These are phyloP conservation scores for Heliconius erato DNA, from an alignment of 2,888 invertebrate species.

Conservation along the genomic window DNA sequence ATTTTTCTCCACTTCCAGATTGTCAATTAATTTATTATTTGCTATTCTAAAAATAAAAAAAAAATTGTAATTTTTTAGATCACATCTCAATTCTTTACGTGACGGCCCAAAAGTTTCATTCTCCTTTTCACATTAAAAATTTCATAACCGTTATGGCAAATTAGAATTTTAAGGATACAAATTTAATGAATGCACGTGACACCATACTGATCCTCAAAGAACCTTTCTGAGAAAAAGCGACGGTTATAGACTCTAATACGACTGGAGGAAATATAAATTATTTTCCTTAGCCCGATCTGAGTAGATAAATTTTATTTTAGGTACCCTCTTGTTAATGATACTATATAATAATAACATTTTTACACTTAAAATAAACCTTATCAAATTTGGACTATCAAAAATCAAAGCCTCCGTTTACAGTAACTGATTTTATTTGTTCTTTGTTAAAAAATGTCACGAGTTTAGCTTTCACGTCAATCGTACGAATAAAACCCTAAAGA, in stretches of 20 bases:
- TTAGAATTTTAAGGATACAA: background rate
- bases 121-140: constrained; percentile 2
- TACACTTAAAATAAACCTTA: background rate
- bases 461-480: background rate
- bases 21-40: no score
- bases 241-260: background rate
- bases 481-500: background rate
- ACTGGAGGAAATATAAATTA: no score
- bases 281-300: no score
- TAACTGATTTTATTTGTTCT: background rate
- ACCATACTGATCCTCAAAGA: background rate
- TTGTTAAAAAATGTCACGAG: constrained; percentile 1
- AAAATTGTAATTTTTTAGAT: no score
- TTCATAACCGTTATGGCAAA: background rate
- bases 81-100: no score
- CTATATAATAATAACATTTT: background rate
- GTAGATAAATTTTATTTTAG: no score
- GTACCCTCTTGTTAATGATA: no score
- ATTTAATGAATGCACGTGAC: background rate
- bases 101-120: no score
- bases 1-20: no score
- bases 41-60: no score
- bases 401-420: background rate
- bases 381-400: background rate
- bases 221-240: background rate